These are phyloP conservation scores for Circaetus cinerascens DNA, from an alignment of 2,113 vertebrate species.

Conservation along the genomic window DNA sequence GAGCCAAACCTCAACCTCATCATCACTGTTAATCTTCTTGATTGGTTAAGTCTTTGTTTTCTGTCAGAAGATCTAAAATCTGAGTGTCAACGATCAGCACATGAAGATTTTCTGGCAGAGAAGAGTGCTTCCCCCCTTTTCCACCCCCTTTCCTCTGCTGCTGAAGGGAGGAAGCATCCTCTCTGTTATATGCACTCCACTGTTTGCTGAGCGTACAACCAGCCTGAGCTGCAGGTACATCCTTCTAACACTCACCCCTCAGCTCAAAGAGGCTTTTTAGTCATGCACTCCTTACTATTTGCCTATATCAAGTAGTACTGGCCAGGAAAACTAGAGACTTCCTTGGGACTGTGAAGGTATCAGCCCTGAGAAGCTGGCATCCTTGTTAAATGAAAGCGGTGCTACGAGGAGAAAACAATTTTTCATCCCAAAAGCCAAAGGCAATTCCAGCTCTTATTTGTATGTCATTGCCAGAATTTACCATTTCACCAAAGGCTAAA, in stretches of 20 bases:
- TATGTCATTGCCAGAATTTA: neutral
- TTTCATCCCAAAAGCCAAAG: neutral
- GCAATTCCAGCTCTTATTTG: neutral
- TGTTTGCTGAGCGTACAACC: neutral
- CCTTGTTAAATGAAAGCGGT: neutral
- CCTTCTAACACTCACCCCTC: neutral
- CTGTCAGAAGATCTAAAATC: constrained; percentile 46
- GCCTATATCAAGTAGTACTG: neutral
- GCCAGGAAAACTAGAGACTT: neutral
- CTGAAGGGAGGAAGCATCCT: neutral
- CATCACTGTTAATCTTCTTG: constrained; percentile 35
- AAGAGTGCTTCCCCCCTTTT: neutral
- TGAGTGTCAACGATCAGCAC: neutral
- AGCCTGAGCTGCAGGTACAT: neutral
- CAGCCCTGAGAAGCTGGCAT: neutral
- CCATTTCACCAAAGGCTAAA: neutral
- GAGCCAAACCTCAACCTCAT: constrained; percentile 41
- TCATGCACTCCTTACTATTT: neutral
- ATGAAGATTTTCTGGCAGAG: neutral
- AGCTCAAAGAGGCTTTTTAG: neutral
- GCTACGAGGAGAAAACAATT: neutral
- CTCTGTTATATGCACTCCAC: neutral
- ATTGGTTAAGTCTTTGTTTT: constrained; percentile 46
- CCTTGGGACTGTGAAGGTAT: neutral
- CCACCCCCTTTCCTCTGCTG: neutral